Conservation (phyloP, 2,113 vertebrate genomes). For the Pholis gunnellus region DNA sequence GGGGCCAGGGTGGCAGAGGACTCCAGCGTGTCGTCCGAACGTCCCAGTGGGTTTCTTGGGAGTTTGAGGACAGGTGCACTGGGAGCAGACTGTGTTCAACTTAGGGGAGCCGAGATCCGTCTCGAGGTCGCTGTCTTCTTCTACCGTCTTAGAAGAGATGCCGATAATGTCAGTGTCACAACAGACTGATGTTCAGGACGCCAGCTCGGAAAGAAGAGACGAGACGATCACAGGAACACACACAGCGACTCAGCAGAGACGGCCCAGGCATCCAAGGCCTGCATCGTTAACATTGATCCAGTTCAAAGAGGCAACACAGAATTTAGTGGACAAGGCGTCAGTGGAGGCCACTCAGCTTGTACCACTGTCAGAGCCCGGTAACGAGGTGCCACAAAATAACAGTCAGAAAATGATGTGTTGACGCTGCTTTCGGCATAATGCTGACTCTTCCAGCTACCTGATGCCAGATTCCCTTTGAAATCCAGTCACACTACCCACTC, state of each 20-base stretch:
- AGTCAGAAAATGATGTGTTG: constrained; percentile 33
- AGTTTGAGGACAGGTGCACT: not conserved
- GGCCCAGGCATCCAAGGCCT: not conserved
- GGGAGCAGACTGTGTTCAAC: not conserved
- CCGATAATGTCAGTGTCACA: not conserved
- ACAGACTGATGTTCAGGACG: not conserved
- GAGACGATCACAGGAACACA: not conserved
- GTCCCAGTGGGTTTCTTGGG: constrained; percentile 35
- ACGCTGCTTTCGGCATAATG: constrained; percentile 57
- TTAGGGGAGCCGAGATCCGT: not conserved
- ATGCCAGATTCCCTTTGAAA: constrained; percentile 55
- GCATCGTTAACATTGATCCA: not conserved
- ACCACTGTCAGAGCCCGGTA: constrained; percentile 70
- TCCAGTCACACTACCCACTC: constrained; percentile 50
- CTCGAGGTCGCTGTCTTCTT: constrained; percentile 14
- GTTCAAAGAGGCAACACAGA: constrained; percentile 42
- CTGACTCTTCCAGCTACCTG: constrained; percentile 56
- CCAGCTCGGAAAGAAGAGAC: not conserved
- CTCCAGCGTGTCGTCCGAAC: constrained; percentile 74
- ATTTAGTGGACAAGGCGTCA: constrained; percentile 41
- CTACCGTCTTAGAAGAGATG: not conserved
- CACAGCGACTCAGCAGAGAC: constrained; percentile 14
- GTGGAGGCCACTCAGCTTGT: constrained; percentile 45
- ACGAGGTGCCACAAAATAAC: constrained; percentile 25
- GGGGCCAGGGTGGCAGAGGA: constrained; percentile 85